Evolutionary conservation across 1,140 invertebrate species (phyloP), one percentile per base, ranked within the genome.

Genomic region (Calliopsis andreniformis): DNA sequence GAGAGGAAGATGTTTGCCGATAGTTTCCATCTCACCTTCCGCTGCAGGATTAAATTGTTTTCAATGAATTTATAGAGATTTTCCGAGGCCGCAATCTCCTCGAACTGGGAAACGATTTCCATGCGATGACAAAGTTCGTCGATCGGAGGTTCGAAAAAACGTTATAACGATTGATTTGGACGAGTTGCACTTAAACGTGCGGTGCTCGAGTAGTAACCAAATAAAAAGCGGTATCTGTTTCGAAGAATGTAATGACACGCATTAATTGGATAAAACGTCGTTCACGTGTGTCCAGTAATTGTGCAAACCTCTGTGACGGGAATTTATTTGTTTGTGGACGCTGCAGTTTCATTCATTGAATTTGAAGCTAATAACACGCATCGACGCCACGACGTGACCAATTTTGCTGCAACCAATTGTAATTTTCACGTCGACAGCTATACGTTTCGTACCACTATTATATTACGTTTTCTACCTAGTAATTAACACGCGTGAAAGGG

Each of bases 51-150:
- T 83, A 76, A 83, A 83, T 83, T 66, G 67, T 79, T 83, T 82
- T 83, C 79, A 68, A 82, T 82, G 79, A 82, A 84, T 84, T 84
- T 82, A 79, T 77, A 71, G 70, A 51, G 68, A 72, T 82, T 77
- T 67, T 47, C 47, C 20, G 61, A n/a, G 66, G 51, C 47, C 43
- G 39, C 62, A 82, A 78, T 78, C 79, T 78, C 61, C 49, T 63
- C 62, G 55, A 32, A 64, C 32, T 62, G 28, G 30, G 20, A 23
- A 30, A 18, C 39, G 81, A 45, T 78, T 79, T 61, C 45, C 23
- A 61, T 66, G 28, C 42, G 59, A n/a, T 43, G 25, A 49, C 61
- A 32, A 75, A 76, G 63, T 39, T 23, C 18, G 30, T 35, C 49
- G 59, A 49, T 67, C 32, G 49, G n/a, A 12, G 23, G 23, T 7